Evolutionary conservation across 2,888 invertebrate species (phyloP).

Genomic region (Eudemis profundana): DNA sequence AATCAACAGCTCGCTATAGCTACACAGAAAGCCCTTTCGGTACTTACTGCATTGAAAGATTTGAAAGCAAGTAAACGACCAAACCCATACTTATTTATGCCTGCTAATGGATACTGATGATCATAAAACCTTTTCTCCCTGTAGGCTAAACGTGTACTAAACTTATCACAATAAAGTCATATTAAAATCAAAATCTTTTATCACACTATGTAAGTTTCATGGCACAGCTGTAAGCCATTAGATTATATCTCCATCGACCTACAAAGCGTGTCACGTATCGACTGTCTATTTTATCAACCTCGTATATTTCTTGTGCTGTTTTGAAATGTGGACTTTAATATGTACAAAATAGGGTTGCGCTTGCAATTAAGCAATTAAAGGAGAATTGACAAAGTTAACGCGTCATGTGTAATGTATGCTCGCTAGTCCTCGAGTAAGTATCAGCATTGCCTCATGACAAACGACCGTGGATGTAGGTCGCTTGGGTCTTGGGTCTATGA

Average conservation of each 20-base stretch:
- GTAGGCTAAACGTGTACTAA: background rate
- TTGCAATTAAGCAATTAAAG: constrained; percentile 1
- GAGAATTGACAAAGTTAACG: constrained; percentile 15
- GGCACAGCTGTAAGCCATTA: constrained; percentile 32
- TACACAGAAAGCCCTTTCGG: too few species aligned
- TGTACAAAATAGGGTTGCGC: background rate
- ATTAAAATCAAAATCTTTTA: constrained; percentile 31
- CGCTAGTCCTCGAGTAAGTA: constrained; percentile 33
- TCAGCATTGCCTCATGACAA: constrained; percentile 36
- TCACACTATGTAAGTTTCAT: constrained; percentile 22
- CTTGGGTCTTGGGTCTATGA: constrained; percentile 17
- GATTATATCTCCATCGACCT: constrained; percentile 32
- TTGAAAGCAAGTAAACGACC: too few species aligned
- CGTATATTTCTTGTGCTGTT: constrained; percentile 7
- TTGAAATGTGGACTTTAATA: constrained; percentile 18
- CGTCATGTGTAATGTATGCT: constrained; percentile 33
- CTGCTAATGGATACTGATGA: too few species aligned
- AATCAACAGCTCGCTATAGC: too few species aligned
- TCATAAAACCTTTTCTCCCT: background rate
- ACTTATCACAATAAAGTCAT: constrained; percentile 4
- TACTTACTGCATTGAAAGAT: too few species aligned
- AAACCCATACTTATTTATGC: too few species aligned
- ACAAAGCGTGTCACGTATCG: constrained; percentile 35
- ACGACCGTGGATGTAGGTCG: constrained; percentile 29
- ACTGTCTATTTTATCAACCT: constrained; percentile 8